Evolutionary conservation across 2,888 invertebrate genomes (phyloP), one percentile per base, ranked within the genome.

Genomic region (Monopis laevigella): DNA sequence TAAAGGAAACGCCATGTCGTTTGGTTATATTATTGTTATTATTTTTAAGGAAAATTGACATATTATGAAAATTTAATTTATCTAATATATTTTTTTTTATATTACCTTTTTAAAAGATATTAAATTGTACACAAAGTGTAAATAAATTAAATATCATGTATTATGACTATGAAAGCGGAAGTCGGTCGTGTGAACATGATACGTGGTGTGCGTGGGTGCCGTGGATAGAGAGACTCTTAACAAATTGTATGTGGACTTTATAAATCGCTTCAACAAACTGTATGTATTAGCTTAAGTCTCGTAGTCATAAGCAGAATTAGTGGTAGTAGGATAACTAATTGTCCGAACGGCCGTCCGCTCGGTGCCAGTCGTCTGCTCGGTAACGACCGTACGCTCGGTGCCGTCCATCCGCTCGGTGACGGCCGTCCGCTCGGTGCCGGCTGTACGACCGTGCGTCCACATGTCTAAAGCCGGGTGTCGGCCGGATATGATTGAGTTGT

Each of bases 321-420:
- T 69, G 73, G 77, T 80, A 80, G 75, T 77, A 78, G 78, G 77
- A 73, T 75, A 78, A 78, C 78, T 73, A 80, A 78, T 77, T 78
- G 74, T 69, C 27, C n/a, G n/a, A n/a, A n/a, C n/a, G n/a, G n/a
- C n/a, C n/a, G n/a, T n/a, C n/a, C n/a, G 12, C 38, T 13, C 12
- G 21, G 24, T 4, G n/a, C n/a, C n/a, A n/a, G n/a, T n/a, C n/a
- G n/a, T n/a, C n/a, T n/a, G n/a, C n/a, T n/a, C n/a, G n/a, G n/a
- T n/a, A n/a, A n/a, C n/a, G 18, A 30, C 30, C 10, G 13, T 21
- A 17, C 4, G 21, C 36, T 7, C 36, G 13, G 36, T 24, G 24
- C 10, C 6, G 24, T 24, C 6, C 24, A 10, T 6, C 10, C 6
- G 6, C 6, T 7, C 5, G 6, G 14, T 10, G 34, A n/a, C 8